Evolutionary conservation across 2,797 vertebrate species (phyloP).

Genomic region (Carcharodon carcharias): DNA sequence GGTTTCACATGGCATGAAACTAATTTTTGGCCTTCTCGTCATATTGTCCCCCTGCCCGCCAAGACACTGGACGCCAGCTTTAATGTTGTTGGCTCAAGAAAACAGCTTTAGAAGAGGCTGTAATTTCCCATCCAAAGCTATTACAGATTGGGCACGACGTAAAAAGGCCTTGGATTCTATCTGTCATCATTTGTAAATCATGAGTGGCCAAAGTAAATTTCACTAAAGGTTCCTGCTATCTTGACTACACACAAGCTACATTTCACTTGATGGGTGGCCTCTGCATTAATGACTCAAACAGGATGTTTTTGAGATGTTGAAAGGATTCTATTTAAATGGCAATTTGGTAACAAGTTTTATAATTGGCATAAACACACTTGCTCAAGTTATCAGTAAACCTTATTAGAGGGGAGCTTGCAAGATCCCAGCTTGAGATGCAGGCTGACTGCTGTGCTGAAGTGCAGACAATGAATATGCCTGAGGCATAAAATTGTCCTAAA

Average conservation of each 20-base stretch:
- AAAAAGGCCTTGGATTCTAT: not conserved
- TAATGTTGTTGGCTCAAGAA: not conserved
- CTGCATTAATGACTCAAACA: conserved; percentile 3
- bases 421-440: conserved; percentile 4
- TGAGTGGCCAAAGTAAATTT: conserved; percentile 7
- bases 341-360: not conserved
- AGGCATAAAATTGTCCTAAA: conserved; percentile 18
- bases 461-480: not conserved
- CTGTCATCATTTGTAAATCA: conserved; percentile 1
- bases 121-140: conserved; percentile 12
- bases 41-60: no score
- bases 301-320: not conserved
- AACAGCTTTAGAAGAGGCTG: not conserved
- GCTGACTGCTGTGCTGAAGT: not conserved
- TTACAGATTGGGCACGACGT: not conserved
- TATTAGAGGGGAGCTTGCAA: conserved; percentile 1
- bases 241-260: not conserved
- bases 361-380: not conserved
- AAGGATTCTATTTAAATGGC: not conserved
- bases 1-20: no score
- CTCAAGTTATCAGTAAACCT: conserved; percentile 22
- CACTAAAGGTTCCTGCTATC: not conserved
- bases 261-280: not conserved
- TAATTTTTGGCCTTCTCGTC: no score
- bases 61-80: not conserved